phyloP scores from a whole-genome alignment of 2,797 vertebrate species.

The Miichthys miiuy region DNA sequence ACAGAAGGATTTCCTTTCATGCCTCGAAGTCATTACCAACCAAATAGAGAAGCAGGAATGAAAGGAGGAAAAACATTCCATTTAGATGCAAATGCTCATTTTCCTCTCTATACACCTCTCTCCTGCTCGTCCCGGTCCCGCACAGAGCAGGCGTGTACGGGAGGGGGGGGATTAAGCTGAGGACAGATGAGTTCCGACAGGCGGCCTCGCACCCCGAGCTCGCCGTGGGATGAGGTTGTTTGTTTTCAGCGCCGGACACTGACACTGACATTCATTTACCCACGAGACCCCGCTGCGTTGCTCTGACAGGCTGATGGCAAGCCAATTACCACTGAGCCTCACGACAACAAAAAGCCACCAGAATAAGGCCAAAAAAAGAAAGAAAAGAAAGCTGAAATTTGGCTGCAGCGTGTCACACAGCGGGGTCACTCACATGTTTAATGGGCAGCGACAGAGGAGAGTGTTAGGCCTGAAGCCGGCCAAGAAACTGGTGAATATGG shows the following conservation, averaged over 20 bases:
- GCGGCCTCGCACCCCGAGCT: conserved; percentile 51
- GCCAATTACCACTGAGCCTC: conserved; percentile 74
- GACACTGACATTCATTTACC: conserved; percentile 79
- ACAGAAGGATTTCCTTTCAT: conserved; percentile 35
- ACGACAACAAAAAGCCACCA: conserved; percentile 60
- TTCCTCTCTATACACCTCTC: conserved; percentile 43
- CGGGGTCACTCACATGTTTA: conserved; percentile 22
- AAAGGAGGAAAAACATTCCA: conserved; percentile 74
- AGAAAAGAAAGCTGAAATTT: conserved; percentile 37
- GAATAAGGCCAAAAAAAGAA: conserved; percentile 31
- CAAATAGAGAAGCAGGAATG: conserved; percentile 56
- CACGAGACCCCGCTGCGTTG: conserved; percentile 46
- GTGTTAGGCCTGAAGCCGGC: conserved; percentile 12
- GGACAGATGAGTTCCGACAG: conserved; percentile 84
- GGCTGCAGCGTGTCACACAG: conserved; percentile 24
- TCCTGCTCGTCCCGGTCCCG: conserved; percentile 39
- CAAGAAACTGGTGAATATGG: conserved; percentile 18
- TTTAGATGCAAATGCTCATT: conserved; percentile 85
- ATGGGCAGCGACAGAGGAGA: conserved; percentile 65
- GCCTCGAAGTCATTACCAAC: conserved; percentile 71
- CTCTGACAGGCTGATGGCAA: conserved; percentile 66
- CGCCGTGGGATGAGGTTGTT: conserved; percentile 71
- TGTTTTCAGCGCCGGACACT: conserved; percentile 64
- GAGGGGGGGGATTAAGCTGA: conserved; percentile 53
- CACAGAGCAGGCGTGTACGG: conserved; percentile 17